Evolutionary conservation across 2,797 vertebrate genomes (phyloP), one percentile per base, ranked within the genome.

Genomic region (Arrhamphus sclerolepis): DNA sequence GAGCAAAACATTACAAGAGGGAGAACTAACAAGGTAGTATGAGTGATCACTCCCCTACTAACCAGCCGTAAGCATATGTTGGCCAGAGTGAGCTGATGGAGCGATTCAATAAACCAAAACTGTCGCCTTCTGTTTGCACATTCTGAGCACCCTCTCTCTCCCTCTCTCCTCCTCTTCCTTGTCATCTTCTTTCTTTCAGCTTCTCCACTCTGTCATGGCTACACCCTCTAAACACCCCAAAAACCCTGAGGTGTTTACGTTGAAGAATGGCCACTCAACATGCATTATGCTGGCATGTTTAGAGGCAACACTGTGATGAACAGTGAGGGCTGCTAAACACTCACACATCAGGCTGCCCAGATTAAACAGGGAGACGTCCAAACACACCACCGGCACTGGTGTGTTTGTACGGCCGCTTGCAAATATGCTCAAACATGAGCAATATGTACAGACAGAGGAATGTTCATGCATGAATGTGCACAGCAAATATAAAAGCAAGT

Each of bases 261-360:
- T 73, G 49, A 77, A 77, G 73, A 75, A 80, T 49, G 57, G 70
- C 75, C 59, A 49, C 50, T 70, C 54, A 5, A 62, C 39, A 63
- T 46, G 34, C 28, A 40, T 76, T 68, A 58, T n/a, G 59, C 66
- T 64, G 66, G 65, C 73, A 80, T 79, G 72, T 65, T 80, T 57
- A 46, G 64, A 85, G 61, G 82, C 56, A 66, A 82, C 28, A 49
- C 72, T 81, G 70, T 85, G 84, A 83, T 88, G 77, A 86, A 81
- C 77, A 82, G 70, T 28, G 63, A 82, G 77, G 64, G 65, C 75
- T 77, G 68, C 82, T 65, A n/a, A 59, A 77, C 42, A 54, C 62
- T 44, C 53, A 70, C 70, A 67, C 67, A 73, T 53, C 40, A 55
- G 59, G 54, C 69, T 58, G 51, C 20, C 44, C 56, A 59, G 49